Conservation (phyloP, 2,888 invertebrate species). For the Protodeltote pygarga region DNA sequence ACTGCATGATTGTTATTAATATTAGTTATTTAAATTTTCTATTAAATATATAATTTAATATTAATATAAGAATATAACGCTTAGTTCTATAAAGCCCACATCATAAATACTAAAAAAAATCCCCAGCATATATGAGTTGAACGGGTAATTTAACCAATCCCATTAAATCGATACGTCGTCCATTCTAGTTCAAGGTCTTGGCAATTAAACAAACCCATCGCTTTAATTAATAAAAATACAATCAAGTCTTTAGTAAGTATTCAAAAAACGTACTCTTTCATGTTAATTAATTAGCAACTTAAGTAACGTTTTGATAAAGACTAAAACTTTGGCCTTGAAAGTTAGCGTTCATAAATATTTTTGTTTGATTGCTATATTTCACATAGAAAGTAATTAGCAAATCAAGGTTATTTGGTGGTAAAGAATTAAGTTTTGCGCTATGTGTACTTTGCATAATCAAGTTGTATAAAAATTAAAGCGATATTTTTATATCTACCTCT, state of each 20-base stretch:
- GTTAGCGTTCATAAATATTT: slow-evolving; percentile 12
- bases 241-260: slow-evolving; percentile 20
- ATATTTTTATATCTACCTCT: not conserved
- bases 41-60: not conserved
- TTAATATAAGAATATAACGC: not conserved
- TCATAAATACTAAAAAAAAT: no score
- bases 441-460: slow-evolving; percentile 17
- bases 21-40: no score
- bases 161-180: slow-evolving; percentile 31
- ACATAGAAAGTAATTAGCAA: slow-evolving; percentile 18
- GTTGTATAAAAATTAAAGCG: not conserved
- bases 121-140: not conserved
- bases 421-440: slow-evolving; percentile 9
- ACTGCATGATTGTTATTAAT: no score
- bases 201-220: slow-evolving; percentile 18
- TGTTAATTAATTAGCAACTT: slow-evolving; percentile 10
- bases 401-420: slow-evolving; percentile 14
- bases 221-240: no score
- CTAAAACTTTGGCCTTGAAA: slow-evolving; percentile 14
- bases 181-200: slow-evolving; percentile 38
- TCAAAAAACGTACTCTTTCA: slow-evolving; percentile 19
- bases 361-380: slow-evolving; percentile 18
- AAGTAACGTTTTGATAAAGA: not conserved
- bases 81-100: not conserved
- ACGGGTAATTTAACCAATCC: slow-evolving; percentile 5